Base-by-base conservation (phyloP, 2,888 invertebrate genomes). In the Deroplatys truncata region DNA sequence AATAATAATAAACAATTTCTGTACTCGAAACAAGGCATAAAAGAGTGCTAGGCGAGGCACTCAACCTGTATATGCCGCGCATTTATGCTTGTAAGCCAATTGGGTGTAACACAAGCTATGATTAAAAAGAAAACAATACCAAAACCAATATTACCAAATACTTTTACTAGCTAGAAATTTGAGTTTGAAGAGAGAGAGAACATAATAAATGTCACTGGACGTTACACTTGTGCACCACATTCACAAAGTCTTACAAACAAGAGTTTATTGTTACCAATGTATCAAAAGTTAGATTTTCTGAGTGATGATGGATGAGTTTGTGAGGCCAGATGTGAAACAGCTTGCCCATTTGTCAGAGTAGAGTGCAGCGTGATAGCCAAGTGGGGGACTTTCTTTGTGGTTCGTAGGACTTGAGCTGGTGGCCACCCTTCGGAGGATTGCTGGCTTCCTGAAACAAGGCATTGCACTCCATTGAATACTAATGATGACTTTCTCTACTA, bases 331-430 rank as follows among this genome's bases (percentile, higher is more conserved):
- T 83, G 82, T 87, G 87, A 35, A 87, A 84, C 56, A 84, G 84
- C 56, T 84, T 56, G 84, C 28, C 84, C 72, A 28, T 89, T 84
- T 82, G 97, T 98, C 97, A 98, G 95, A 98, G 98, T 94, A 98
- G 94, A 94, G 96, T 95, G 95, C 98, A 98, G 94, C 97, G 96
- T 89, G 97, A 96, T 93, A 98, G 95, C 97, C 98, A 98, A 93
- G 97, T 97, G 91, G 97, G 95, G 91, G 97, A 96, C 94, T 97
- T 97, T 94, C 96, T 96, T 86, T 92, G 96, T 92, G 96, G 96
- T 93, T 98, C 98, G 92, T 95, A 95, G 91, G 96, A 95, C 94
- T 96, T 96, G 92, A 98, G 94, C 93, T 97, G 97, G 93, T 97
- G 97, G 91, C 97, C 97, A 91, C 96, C 96, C 93, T 97, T 97